A percentile compares a stretch with the other conserved stretches of the same genome.
Conservation (phyloP, 1,140 invertebrate genomes). For the Bombyx mandarina region DNA sequence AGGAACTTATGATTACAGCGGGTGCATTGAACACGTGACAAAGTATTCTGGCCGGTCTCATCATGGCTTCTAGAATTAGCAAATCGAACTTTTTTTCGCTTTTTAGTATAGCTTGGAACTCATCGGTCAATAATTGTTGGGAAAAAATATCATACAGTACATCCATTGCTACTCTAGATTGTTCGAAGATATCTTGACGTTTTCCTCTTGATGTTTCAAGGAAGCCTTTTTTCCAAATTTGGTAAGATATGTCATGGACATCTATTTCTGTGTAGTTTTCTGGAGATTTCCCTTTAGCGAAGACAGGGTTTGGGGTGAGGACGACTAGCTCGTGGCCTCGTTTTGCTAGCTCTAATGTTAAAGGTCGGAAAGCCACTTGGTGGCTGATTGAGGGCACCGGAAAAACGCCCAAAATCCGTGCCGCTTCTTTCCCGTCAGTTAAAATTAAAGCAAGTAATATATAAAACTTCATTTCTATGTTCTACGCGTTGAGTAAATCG, state of each 20-base stretch:
- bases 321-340: constrained; percentile 3
- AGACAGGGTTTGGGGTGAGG: background rate
- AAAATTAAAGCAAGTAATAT: too few species aligned
- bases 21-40: constrained; percentile 13
- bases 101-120: background rate
- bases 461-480: too few species aligned
- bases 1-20: constrained; percentile 13
- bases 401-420: constrained; percentile 2
- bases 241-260: constrained; percentile 1
- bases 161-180: background rate
- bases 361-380: constrained; percentile 4
- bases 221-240: background rate
- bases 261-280: constrained; percentile 5
- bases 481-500: too few species aligned
- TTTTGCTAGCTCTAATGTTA: constrained; percentile 2
- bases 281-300: constrained; percentile 1
- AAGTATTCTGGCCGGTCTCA: constrained; percentile 2
- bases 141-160: background rate
- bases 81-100: constrained; percentile 1
- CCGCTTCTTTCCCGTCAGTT: background rate
- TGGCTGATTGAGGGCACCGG: constrained; percentile 3
- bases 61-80: background rate
- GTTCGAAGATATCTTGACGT: background rate
- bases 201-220: background rate
- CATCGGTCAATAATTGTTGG: background rate